Conservation (phyloP, 2,888 invertebrate genomes). For the Catotricha subobsoleta region DNA sequence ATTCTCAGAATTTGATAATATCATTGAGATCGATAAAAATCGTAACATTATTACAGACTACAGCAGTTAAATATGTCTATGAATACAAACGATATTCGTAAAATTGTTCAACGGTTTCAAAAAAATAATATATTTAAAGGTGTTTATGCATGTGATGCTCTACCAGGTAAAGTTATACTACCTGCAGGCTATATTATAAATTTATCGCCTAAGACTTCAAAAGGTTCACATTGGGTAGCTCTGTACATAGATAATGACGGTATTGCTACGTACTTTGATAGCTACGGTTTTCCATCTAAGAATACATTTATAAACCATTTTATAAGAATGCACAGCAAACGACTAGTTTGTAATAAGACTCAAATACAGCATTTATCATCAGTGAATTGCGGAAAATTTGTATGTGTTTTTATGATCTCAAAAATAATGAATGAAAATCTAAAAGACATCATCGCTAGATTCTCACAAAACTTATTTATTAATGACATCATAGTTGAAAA, state of each 20-base stretch:
- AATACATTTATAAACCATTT: background rate
- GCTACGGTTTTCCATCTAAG: background rate
- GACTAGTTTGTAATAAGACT: background rate
- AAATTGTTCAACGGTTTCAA: background rate
- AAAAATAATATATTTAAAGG: background rate
- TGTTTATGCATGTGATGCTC: background rate
- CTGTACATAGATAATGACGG: background rate
- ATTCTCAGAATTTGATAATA: constrained; percentile 2
- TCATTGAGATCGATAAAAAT: background rate
- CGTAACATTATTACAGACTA: background rate
- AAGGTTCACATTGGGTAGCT: constrained; percentile 1
- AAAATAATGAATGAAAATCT: background rate
- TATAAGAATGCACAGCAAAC: background rate
- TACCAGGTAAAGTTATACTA: background rate
- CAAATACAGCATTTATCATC: constrained; percentile 1
- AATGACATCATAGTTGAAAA: background rate
- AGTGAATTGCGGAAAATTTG: background rate
- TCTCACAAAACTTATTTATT: background rate
- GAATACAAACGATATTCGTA: background rate
- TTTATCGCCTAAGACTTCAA: background rate
- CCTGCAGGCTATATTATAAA: background rate
- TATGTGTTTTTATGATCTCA: background rate
- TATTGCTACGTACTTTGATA: background rate
- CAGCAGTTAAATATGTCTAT: background rate
- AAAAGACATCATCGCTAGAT: background rate